Conservation (phyloP, 2,113 vertebrate genomes). For the Ammodytes marinus region DNA sequence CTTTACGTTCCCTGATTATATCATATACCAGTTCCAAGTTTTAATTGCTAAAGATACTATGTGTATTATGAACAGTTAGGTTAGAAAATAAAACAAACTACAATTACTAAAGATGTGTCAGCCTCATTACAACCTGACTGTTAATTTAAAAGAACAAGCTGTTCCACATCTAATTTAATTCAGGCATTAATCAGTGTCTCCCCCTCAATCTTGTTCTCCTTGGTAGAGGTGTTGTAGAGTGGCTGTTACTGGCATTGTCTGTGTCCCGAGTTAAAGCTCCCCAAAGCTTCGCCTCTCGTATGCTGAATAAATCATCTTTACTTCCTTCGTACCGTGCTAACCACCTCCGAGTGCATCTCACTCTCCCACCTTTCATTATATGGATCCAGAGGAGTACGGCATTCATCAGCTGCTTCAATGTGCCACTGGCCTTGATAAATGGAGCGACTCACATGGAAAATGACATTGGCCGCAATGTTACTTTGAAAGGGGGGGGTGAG, state of each 20-base stretch:
- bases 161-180: conserved; percentile 32
- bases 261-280: conserved; percentile 70
- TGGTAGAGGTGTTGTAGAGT: conserved; percentile 45
- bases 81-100: neutral
- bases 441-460: conserved; percentile 81
- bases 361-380: conserved; percentile 79
- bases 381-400: conserved; percentile 74
- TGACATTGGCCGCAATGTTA: conserved; percentile 73
- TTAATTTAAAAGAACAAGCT: conserved; percentile 19
- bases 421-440: conserved; percentile 79
- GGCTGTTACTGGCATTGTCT: conserved; percentile 45
- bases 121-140: neutral
- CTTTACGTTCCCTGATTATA: neutral
- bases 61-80: neutral
- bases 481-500: conserved; percentile 51
- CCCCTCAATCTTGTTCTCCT: conserved; percentile 44
- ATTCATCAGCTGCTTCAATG: conserved; percentile 72
- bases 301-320: conserved; percentile 75
- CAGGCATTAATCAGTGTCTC: conserved; percentile 57
- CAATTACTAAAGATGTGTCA: neutral
- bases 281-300: conserved; percentile 61
- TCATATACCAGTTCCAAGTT: neutral
- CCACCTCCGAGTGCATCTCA: conserved; percentile 70
- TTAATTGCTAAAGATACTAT: neutral
- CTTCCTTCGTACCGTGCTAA: conserved; percentile 68